Evolutionary conservation across 92 coral and sea anemone species (phyloP), one percentile per base, ranked within the genome.

Genomic region (Nematostella vectensis): DNA sequence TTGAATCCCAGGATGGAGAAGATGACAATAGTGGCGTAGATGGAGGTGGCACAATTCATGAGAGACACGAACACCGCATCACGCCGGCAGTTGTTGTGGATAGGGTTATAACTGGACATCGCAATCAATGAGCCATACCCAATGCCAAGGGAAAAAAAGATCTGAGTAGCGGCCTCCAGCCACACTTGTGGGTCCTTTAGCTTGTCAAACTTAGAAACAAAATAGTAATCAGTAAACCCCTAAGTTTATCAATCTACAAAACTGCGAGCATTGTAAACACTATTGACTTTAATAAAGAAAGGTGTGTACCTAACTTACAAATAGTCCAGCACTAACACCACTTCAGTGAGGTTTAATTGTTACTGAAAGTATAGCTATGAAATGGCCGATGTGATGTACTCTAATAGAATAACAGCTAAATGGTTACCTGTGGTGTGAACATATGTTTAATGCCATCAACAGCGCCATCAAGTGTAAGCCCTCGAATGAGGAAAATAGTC

Each of bases 111-210:
- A 59, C 99, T 93, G 3, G 99, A 73, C 99, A 93, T 93, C 3
- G 99, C 99, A 4, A 93, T 87, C 3, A 93, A 83, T 0, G 89
- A 76, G 2, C 99, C 99, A 36, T 82, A 87, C 3, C 96, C 95
- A 24, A 93, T 72, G 48, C 99, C 87, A 21, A 93, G 76, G 0
- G 99, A 93, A 50, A 72, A 93, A 68, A 93, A 93, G 33, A 93
- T 88, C 63, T 93, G 99, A 0, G 99, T 87, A 0, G 96, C 99
- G 25, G 96, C 99, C 29, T 93, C 87, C 59, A 93, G 43, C 99
- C 99, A 93, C 9, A 93, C 96, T 27, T 63, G 48, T 0, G 99
- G 78, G 27, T 80, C 31, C 43, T 54, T 62, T 29, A 66, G 51
- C 52, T 45, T 66, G 23, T 66, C 72, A 25, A 66, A 87, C 87